Conservation (phyloP, 2,797 vertebrate genomes). For the Sebastolobus altivelis region DNA sequence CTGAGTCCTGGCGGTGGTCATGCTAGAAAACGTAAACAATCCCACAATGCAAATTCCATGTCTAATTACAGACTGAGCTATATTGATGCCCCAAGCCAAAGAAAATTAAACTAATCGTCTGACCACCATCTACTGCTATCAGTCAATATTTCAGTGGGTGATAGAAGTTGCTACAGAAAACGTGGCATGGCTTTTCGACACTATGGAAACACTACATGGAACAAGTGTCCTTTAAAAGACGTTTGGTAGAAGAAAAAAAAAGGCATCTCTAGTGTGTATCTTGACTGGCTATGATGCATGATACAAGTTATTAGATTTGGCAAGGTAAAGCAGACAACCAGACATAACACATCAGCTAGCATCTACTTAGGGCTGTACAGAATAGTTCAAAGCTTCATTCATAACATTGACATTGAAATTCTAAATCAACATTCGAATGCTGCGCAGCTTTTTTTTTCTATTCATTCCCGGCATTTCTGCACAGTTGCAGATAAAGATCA, state of each 20-base stretch:
- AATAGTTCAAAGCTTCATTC: too few species aligned
- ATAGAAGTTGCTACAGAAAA: conserved; percentile 28
- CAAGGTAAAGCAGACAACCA: not conserved
- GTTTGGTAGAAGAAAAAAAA: not conserved
- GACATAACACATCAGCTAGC: not conserved
- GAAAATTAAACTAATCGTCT: conserved; percentile 20
- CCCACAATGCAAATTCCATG: conserved; percentile 8
- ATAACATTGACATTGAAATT: too few species aligned
- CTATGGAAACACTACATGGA: not conserved
- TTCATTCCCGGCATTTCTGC: too few species aligned
- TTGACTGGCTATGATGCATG: not conserved
- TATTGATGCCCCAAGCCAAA: conserved; percentile 9
- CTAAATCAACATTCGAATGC: too few species aligned
- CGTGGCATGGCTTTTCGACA: not conserved
- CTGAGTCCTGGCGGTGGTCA: conserved; percentile 7
- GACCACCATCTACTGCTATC: conserved; percentile 23
- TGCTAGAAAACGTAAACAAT: conserved; percentile 36
- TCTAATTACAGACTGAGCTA: conserved; percentile 31
- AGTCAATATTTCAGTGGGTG: conserved; percentile 30
- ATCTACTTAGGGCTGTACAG: not conserved
- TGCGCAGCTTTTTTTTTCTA: too few species aligned
- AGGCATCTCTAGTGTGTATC: not conserved
- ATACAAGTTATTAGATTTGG: not conserved
- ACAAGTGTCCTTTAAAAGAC: not conserved
- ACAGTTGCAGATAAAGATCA: too few species aligned